Evolutionary conservation across 1,140 invertebrate species (phyloP).

Genomic region (Helicoverpa zea): DNA sequence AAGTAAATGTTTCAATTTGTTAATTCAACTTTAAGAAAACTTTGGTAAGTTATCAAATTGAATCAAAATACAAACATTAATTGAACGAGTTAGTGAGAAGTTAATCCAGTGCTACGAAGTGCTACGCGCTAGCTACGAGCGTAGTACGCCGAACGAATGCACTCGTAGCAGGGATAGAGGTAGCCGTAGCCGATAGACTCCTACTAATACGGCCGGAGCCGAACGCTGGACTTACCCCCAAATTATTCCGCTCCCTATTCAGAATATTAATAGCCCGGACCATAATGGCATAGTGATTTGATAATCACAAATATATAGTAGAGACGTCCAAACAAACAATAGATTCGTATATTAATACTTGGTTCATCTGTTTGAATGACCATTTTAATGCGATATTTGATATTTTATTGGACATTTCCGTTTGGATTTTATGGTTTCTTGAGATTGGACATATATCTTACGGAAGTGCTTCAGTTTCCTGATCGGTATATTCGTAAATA

Average conservation of each 20-base stretch:
- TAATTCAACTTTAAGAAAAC: background rate
- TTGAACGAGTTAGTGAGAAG: slow-evolving; percentile 19
- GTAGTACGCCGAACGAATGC: slow-evolving; percentile 12
- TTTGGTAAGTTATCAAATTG: slow-evolving; percentile 18
- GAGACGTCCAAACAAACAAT: slow-evolving; percentile 49
- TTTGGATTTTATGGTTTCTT: background rate
- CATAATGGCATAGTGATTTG: slow-evolving; percentile 58
- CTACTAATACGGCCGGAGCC: slow-evolving; percentile 35
- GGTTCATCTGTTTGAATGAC: background rate
- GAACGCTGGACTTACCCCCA: slow-evolving; percentile 64
- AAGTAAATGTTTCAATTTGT: slow-evolving; percentile 12
- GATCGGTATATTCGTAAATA: too few relatives aligned
- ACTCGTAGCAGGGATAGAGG: slow-evolving; percentile 26
- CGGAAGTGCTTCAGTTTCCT: too few relatives aligned
- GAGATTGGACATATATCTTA: background rate
- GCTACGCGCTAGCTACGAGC: slow-evolving; percentile 28
- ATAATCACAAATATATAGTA: slow-evolving; percentile 55
- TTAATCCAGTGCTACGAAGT: slow-evolving; percentile 32
- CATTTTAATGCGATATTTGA: slow-evolving; percentile 9
- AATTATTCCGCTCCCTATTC: slow-evolving; percentile 70
- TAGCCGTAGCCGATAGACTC: slow-evolving; percentile 44
- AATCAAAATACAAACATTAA: slow-evolving; percentile 29
- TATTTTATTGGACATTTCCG: slow-evolving; percentile 11
- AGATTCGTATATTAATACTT: slow-evolving; percentile 27
- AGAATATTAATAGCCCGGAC: slow-evolving; percentile 61